phyloP scores from a whole-genome alignment of 1,140 invertebrate genomes.

The Neomicropteryx cornuta region DNA sequence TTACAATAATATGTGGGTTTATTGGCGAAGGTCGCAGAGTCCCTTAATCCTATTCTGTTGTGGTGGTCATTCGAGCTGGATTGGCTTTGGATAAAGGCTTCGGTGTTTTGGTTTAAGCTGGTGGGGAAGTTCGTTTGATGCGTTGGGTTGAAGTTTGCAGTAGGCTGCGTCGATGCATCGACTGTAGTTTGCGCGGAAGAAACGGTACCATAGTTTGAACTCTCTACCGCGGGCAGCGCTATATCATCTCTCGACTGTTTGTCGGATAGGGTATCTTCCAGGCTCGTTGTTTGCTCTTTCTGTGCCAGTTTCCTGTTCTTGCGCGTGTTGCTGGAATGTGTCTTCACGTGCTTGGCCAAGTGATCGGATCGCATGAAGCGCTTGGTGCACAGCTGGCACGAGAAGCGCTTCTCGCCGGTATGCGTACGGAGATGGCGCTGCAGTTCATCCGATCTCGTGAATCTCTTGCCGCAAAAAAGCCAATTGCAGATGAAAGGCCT shows the following conservation, averaged over 20 bases:
- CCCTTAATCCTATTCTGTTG: constrained; percentile 8
- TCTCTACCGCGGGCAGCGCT: constrained; percentile 18
- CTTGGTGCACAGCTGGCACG: constrained; percentile 62
- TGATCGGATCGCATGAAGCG: constrained; percentile 78
- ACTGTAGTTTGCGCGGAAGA: no score
- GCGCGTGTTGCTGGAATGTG: constrained; percentile 52
- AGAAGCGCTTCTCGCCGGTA: constrained; percentile 72
- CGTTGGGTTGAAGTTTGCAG: no score
- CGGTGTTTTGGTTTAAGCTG: no score
- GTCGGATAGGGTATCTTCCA: background rate
- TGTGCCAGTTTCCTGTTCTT: constrained; percentile 29
- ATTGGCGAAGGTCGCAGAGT: constrained; percentile 11
- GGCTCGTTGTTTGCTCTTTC: constrained; percentile 16
- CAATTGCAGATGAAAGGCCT: constrained; percentile 66
- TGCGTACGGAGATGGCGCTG: constrained; percentile 73
- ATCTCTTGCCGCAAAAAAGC: constrained; percentile 75
- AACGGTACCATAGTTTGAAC: constrained; percentile 28
- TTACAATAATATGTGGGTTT: constrained; percentile 12
- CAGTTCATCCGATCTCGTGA: constrained; percentile 81
- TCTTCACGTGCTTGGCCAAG: constrained; percentile 73
- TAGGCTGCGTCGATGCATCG: no score
- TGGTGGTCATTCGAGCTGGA: constrained; percentile 4
- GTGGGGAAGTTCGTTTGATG: no score
- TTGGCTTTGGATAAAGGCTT: no score
- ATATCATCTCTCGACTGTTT: constrained; percentile 2